Evolutionary conservation across 2,797 vertebrate genomes (phyloP).

Genomic region (Phyllotis vaccarum): DNA sequence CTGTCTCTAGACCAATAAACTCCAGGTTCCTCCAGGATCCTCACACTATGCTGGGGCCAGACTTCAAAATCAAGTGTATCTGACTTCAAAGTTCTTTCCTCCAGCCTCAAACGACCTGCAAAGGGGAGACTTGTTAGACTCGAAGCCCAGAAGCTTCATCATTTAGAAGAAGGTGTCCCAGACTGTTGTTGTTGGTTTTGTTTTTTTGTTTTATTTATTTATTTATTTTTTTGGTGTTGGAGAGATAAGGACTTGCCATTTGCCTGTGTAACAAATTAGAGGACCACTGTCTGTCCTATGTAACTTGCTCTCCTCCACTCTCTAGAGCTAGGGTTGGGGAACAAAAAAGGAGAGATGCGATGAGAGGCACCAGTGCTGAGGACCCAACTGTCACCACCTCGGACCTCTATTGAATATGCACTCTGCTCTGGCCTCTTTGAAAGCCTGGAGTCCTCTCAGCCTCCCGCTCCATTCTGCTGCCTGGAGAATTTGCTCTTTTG

Average conservation of each 20-base stretch:
- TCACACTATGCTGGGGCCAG: fast-evolving
- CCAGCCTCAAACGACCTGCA: background rate
- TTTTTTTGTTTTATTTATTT: too few relatives aligned
- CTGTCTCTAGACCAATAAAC: background rate
- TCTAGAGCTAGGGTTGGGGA: background rate
- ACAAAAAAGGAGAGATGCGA: background rate
- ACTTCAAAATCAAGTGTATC: background rate
- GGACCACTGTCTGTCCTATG: background rate
- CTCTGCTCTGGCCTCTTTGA: background rate
- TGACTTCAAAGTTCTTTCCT: background rate
- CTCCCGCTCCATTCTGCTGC: background rate
- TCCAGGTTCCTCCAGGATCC: background rate
- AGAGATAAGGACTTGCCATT: background rate
- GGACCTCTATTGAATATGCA: background rate
- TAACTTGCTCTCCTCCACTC: background rate
- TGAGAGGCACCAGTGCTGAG: background rate
- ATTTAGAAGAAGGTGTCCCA: background rate
- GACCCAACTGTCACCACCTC: background rate
- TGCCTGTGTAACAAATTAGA: background rate
- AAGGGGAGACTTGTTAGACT: background rate
- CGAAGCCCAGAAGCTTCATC: fast-evolving
- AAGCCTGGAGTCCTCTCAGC: background rate
- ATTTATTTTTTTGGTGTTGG: background rate
- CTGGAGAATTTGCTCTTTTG: background rate
- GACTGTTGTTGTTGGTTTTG: too few relatives aligned